Evolutionary conservation across 2,797 vertebrate genomes (phyloP).

Genomic region (Enteromius fasciolatus): DNA sequence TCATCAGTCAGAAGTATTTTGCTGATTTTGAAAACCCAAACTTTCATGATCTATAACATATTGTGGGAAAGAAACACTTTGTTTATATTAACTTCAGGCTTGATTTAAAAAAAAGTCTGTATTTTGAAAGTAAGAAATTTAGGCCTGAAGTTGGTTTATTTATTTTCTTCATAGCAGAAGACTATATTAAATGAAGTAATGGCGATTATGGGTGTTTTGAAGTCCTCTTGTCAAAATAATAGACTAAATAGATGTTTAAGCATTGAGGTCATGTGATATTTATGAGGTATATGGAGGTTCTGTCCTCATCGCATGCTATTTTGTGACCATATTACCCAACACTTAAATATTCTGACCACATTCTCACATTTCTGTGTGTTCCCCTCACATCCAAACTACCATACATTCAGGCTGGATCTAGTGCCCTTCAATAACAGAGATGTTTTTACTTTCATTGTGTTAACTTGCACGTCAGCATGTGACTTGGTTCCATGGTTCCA

Average conservation of each 20-base stretch:
- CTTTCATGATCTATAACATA: neutral
- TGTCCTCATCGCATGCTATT: slow-evolving; percentile 38
- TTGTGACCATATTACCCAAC: slow-evolving; percentile 29
- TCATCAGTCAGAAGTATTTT: neutral
- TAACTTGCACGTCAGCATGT: slow-evolving; percentile 65
- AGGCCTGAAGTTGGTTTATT: neutral
- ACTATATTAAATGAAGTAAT: neutral
- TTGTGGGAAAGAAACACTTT: neutral
- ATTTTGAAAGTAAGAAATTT: neutral
- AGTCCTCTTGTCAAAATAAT: slow-evolving; percentile 13
- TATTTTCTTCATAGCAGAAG: neutral
- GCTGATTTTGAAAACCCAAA: neutral
- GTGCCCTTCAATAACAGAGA: neutral
- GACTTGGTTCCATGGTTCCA: slow-evolving; percentile 42
- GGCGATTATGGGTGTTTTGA: neutral
- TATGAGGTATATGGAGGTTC: slow-evolving; percentile 29
- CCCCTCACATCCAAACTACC: neutral
- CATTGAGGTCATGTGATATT: slow-evolving; percentile 31
- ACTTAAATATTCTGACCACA: neutral
- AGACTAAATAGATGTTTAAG: slow-evolving; percentile 17
- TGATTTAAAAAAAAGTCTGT: neutral
- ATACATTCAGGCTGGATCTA: neutral
- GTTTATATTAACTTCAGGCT: slow-evolving; percentile 3
- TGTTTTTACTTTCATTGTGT: slow-evolving; percentile 57
- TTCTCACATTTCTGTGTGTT: slow-evolving; percentile 1